phyloP scores from a whole-genome alignment of 2,888 invertebrate species.

The Acronicta leporina region DNA sequence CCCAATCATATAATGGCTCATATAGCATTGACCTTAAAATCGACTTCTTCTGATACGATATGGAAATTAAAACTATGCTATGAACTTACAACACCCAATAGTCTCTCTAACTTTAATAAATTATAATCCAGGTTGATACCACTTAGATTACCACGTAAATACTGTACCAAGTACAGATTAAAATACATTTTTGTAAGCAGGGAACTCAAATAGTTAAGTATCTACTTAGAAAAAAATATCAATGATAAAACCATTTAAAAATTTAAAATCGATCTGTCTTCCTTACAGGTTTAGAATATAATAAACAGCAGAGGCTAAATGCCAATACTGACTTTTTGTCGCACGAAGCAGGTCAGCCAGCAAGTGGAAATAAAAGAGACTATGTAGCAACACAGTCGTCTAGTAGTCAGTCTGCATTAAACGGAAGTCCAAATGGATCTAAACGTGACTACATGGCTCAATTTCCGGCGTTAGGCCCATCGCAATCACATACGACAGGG shows the following conservation, averaged over 20 bases:
- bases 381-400: slow-evolving; percentile 54
- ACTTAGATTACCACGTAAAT: too few species aligned
- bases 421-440: slow-evolving; percentile 34
- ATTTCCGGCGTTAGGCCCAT: slow-evolving; percentile 51
- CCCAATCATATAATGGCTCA: not conserved
- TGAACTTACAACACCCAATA: too few species aligned
- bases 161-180: too few species aligned
- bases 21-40: too few species aligned
- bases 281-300: slow-evolving; percentile 69
- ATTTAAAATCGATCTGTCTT: not conserved
- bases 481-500: slow-evolving; percentile 39
- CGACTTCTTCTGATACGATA: too few species aligned
- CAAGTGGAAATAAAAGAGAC: slow-evolving; percentile 66
- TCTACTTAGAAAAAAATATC: too few species aligned
- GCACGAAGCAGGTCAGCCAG: slow-evolving; percentile 73
- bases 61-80: too few species aligned
- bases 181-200: too few species aligned
- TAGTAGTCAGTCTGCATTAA: slow-evolving; percentile 35
- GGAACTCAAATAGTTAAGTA: too few species aligned
- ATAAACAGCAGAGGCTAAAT: slow-evolving; percentile 67
- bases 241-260: too few species aligned
- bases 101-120: too few species aligned
- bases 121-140: too few species aligned
- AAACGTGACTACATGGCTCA: slow-evolving; percentile 57
- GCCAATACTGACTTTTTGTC: slow-evolving; percentile 78